Percentiles rank a stretch among this genome's conserved stretches.
Evolutionary conservation across 2,797 vertebrate species (phyloP).

Genomic region (Lithobates sylvaticus): DNA sequence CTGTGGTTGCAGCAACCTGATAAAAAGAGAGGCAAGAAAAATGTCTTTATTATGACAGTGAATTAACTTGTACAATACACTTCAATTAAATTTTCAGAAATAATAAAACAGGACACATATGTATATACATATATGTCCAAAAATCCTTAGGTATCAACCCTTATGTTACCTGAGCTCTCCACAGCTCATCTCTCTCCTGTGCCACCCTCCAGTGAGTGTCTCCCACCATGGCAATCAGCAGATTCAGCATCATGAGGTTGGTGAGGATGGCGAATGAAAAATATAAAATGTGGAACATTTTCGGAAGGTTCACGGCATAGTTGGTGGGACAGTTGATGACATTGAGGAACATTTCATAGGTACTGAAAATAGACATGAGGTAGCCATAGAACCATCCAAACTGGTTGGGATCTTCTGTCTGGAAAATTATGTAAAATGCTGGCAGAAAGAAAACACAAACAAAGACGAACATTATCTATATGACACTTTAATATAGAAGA

Average conservation of each 20-base stretch:
- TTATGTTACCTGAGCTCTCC: slow-evolving; percentile 70
- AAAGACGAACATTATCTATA: not conserved
- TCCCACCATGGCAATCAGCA: slow-evolving; percentile 72
- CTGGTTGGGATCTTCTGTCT: slow-evolving; percentile 66
- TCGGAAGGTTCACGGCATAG: slow-evolving; percentile 69
- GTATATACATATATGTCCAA: not conserved
- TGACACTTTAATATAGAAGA: not conserved
- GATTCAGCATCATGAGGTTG: slow-evolving; percentile 72
- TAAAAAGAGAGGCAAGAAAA: too few species aligned
- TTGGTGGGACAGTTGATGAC: slow-evolving; percentile 71
- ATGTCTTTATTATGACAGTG: not conserved
- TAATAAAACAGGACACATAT: too few species aligned
- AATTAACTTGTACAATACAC: too few species aligned
- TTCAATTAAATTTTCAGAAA: too few species aligned
- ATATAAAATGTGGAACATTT: slow-evolving; percentile 71
- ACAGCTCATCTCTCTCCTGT: slow-evolving; percentile 71
- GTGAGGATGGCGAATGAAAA: slow-evolving; percentile 69
- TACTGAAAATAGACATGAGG: slow-evolving; percentile 72
- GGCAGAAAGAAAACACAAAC: slow-evolving; percentile 10
- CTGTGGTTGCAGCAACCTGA: slow-evolving; percentile 83
- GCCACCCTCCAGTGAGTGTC: slow-evolving; percentile 73
- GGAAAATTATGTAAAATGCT: slow-evolving; percentile 74
- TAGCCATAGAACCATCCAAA: slow-evolving; percentile 71
- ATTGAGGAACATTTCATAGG: slow-evolving; percentile 75
- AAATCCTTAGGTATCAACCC: not conserved